Percentiles rank a stretch among this genome's conserved stretches.
These are phyloP conservation scores for Pseudeuparius sepicola DNA, from an alignment of 2,888 invertebrate genomes.

Conservation along the genomic window DNA sequence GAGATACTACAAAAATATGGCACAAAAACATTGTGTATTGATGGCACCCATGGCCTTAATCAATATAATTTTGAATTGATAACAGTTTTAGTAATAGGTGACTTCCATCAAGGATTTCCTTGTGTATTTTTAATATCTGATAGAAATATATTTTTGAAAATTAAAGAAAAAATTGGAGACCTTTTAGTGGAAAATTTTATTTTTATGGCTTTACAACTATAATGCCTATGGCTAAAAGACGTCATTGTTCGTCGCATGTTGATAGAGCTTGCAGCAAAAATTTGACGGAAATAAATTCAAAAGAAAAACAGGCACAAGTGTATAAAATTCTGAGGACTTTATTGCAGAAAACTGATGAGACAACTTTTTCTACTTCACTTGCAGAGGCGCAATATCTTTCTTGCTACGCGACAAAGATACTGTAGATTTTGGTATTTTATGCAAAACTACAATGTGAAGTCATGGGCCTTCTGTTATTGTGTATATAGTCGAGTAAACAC, in stretches of 20 bases:
- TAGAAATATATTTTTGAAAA: conserved; percentile 3
- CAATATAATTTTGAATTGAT: conserved; percentile 6
- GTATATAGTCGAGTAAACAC: no score
- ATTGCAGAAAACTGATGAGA: conserved; percentile 1
- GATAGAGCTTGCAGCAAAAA: no score
- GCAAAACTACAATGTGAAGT: neutral
- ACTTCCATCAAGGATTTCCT: conserved; percentile 9
- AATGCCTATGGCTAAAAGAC: conserved; percentile 3
- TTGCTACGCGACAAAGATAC: neutral
- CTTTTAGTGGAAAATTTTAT: conserved; percentile 4
- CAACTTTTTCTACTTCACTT: neutral
- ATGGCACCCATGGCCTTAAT: conserved; percentile 10
- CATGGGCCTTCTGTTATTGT: conserved; percentile 8
- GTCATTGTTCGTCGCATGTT: conserved; percentile 8
- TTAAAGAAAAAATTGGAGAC: conserved; percentile 1
- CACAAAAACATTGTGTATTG: conserved; percentile 4
- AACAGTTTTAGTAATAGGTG: conserved; percentile 6
- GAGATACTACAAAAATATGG: conserved; percentile 7
- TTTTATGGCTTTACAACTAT: conserved; percentile 6
- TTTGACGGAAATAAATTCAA: conserved; percentile 6
- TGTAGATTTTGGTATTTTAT: conserved; percentile 1
- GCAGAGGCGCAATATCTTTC: neutral
- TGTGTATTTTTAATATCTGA: conserved; percentile 10
- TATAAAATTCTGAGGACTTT: conserved; percentile 3
- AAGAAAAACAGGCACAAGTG: conserved; percentile 5